A percentile compares a stretch with the other conserved stretches of the same genome.
Conservation (phyloP, 2,888 invertebrate genomes). For the Andricus quercusramuli region DNA sequence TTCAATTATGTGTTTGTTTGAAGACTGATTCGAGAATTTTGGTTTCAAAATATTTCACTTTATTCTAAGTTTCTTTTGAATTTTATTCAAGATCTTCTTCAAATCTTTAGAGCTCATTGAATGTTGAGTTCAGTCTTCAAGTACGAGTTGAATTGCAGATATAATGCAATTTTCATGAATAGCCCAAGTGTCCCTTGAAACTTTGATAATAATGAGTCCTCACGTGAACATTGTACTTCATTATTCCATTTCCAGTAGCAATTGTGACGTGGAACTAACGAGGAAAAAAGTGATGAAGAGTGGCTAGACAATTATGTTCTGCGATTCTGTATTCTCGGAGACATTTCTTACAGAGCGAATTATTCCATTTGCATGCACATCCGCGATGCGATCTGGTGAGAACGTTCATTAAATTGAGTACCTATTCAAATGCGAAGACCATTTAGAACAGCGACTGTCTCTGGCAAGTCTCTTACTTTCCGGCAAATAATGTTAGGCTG, state of each 20-base stretch:
- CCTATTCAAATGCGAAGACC: constrained; percentile 22
- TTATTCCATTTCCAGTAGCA: constrained; percentile 3
- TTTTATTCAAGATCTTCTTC: neutral
- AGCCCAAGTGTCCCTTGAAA: neutral
- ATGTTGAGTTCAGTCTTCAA: neutral
- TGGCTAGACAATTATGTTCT: constrained; percentile 17
- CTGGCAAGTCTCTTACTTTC: neutral
- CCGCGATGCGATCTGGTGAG: neutral
- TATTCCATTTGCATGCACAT: constrained; percentile 27
- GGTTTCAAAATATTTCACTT: no score
- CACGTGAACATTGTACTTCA: constrained; percentile 9
- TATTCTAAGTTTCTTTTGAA: no score
- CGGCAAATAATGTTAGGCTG: constrained; percentile 7
- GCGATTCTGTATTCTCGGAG: neutral
- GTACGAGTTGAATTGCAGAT: neutral
- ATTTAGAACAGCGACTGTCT: neutral
- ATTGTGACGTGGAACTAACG: neutral
- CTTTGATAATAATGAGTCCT: constrained; percentile 9
- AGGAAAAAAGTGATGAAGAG: constrained; percentile 15
- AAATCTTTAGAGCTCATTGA: neutral
- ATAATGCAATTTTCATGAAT: constrained; percentile 1
- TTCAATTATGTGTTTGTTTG: no score
- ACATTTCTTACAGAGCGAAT: constrained; percentile 20
- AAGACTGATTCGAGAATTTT: no score
- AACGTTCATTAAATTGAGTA: constrained; percentile 30